These are phyloP conservation scores for Globodera rostochiensis DNA, from an alignment of 1,140 invertebrate species.

Conservation along the genomic window DNA sequence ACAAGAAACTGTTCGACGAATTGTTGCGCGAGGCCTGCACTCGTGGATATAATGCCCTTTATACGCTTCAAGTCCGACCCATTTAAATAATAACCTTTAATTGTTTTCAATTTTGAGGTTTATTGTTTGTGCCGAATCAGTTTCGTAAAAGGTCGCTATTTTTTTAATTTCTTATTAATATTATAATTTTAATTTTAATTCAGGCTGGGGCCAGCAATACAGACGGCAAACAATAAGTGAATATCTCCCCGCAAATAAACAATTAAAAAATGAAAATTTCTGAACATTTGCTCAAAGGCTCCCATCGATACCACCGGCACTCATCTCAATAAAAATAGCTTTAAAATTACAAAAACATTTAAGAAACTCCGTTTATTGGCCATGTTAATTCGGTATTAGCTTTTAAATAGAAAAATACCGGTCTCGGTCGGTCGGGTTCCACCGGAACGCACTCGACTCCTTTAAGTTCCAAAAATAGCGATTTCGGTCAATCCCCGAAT, in stretches of 20 bases:
- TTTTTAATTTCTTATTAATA: background rate
- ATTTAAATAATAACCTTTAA: background rate
- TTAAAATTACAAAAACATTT: no score
- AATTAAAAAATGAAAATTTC: no score
- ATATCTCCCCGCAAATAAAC: background rate
- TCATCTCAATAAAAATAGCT: no score
- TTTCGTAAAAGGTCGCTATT: slow-evolving; percentile 18
- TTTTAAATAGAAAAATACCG: no score
- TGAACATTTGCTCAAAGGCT: no score
- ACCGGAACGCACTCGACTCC: no score
- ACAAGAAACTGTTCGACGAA: slow-evolving; percentile 19
- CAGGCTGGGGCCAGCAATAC: slow-evolving; percentile 26
- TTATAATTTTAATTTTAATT: background rate
- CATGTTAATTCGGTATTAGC: no score
- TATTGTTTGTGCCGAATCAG: slow-evolving; percentile 25
- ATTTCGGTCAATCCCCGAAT: no score
- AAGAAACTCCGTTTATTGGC: no score
- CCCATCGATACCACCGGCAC: no score
- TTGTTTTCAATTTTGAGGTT: slow-evolving; percentile 6
- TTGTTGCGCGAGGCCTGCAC: slow-evolving; percentile 2
- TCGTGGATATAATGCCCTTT: slow-evolving; percentile 12
- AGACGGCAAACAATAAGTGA: slow-evolving; percentile 27
- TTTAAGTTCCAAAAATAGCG: no score
- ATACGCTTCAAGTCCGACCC: slow-evolving; percentile 4
- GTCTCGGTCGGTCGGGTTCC: no score